A percentile compares a stretch with the other conserved stretches of the same genome.
These are phyloP conservation scores for Frieseomelitta varia DNA, from an alignment of 1,140 invertebrate genomes.

Conservation along the genomic window DNA sequence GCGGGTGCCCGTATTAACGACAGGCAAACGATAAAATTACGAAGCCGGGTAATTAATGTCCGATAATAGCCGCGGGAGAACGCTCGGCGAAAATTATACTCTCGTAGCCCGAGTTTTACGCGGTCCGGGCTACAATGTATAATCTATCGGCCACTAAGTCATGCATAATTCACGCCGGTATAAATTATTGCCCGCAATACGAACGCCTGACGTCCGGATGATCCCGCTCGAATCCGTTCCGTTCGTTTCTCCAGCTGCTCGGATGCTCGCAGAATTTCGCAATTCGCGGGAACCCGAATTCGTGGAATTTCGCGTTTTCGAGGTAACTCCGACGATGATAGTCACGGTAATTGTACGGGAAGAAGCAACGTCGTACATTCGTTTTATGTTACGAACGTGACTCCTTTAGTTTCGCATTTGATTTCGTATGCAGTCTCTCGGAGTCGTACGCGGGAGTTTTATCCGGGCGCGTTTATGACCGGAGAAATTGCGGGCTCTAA, in stretches of 20 bases:
- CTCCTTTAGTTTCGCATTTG: neutral
- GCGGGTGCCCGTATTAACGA: slow-evolving; percentile 39
- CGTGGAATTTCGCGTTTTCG: no score
- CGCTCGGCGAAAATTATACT: slow-evolving; percentile 61
- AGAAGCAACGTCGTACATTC: neutral
- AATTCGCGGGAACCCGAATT: no score
- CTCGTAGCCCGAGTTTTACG: slow-evolving; percentile 56
- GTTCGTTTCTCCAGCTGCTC: neutral
- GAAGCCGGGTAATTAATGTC: slow-evolving; percentile 57
- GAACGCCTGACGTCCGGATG: slow-evolving; percentile 3
- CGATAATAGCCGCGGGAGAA: slow-evolving; percentile 34
- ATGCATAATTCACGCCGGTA: slow-evolving; percentile 53
- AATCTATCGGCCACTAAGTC: slow-evolving; percentile 50
- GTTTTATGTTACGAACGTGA: neutral
- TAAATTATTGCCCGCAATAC: slow-evolving; percentile 57
- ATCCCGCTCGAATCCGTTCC: slow-evolving; percentile 8
- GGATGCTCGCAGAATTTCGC: no score
- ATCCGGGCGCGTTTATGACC: neutral
- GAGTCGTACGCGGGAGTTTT: neutral
- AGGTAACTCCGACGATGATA: no score
- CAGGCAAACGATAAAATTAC: slow-evolving; percentile 53
- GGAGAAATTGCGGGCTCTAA: neutral
- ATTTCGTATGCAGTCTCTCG: neutral
- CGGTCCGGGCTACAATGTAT: slow-evolving; percentile 12
- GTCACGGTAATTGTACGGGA: neutral